Base-by-base conservation (phyloP, 1,140 invertebrate genomes). In the Cotesia typhae region DNA sequence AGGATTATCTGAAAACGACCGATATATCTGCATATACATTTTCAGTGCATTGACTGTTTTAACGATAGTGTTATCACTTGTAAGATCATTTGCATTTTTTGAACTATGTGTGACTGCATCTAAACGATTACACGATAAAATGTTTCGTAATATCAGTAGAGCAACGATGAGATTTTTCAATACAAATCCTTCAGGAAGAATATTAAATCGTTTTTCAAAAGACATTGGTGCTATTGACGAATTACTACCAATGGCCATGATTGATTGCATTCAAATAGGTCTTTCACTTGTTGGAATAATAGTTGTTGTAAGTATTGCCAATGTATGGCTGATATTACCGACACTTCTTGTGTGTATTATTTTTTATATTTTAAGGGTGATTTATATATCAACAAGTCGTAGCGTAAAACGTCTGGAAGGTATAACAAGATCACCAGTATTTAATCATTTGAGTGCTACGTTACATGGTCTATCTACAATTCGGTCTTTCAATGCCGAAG, bases 81-180 rank as follows among this genome's bases (percentile, higher is more conserved):
- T 89, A 0, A 85, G 93, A 67, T 93, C 92, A 1, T 88, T 91
- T 38, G 79, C 89, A 4, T 96, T 96, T 83, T 95, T 95, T 74
- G 85, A 88, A 76, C 90, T 94, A 75, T 95, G 94, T 68, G 92
- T 95, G 87, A 87, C 89, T 47, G 92, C 95, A 3, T 96, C 95
- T 0, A 90, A 91, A 61, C 91, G 87, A 17, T 67, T 86, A 2
- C 96, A 98, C 79, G 93, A 97, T 79, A 87, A 83, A 4, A 96
- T 98, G 92, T 97, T 97, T 79, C 83, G 87, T 9, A 92, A 91
- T 60, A 90, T 98, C 1, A 90, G 95, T 36, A 88, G 92, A 4
- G 92, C 94, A 0, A 93, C 92, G 0, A 95, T 97, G 89, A 88
- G 90, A 4, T 98, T 98, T 85, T 98, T 98, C 83, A 95, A 96